A percentile compares a stretch with the other conserved stretches of the same genome.
phyloP scores from a whole-genome alignment of 2,797 vertebrate genomes.

The Eutrigla gurnardus region DNA sequence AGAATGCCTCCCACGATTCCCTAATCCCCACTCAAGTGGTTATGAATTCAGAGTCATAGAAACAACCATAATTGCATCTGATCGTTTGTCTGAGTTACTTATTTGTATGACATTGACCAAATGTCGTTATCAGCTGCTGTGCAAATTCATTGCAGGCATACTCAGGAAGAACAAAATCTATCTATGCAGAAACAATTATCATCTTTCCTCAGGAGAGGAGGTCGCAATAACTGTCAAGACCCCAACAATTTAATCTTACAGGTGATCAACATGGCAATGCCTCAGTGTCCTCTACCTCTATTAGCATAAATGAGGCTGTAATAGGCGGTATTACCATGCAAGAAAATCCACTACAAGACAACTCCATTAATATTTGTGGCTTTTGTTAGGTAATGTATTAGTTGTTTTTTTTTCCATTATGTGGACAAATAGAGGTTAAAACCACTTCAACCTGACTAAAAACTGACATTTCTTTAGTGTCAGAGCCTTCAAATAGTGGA shows the following conservation, averaged over 20 bases:
- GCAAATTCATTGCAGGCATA: constrained; percentile 41
- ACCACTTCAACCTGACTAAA: neutral
- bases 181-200: constrained; percentile 54
- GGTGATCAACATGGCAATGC: constrained; percentile 47
- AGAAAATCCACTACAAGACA: constrained; percentile 25
- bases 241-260: constrained; percentile 44
- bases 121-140: constrained; percentile 56
- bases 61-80: constrained; percentile 68
- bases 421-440: neutral
- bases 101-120: constrained; percentile 67
- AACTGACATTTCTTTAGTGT: neutral
- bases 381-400: constrained; percentile 4
- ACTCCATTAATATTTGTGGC: constrained; percentile 1
- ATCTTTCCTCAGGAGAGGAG: constrained; percentile 51
- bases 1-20: constrained; percentile 23
- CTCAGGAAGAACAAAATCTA: constrained; percentile 41
- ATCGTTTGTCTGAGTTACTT: constrained; percentile 63
- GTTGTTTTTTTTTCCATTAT: constrained; percentile 2
- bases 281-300: constrained; percentile 35
- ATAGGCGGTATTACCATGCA: constrained; percentile 35
- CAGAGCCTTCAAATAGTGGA: neutral
- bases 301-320: constrained; percentile 50
- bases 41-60: constrained; percentile 55
- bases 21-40: constrained; percentile 33
- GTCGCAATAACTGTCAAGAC: constrained; percentile 57